These are phyloP conservation scores for Syrista parreyssii DNA, from an alignment of 2,888 invertebrate genomes.

Conservation along the genomic window DNA sequence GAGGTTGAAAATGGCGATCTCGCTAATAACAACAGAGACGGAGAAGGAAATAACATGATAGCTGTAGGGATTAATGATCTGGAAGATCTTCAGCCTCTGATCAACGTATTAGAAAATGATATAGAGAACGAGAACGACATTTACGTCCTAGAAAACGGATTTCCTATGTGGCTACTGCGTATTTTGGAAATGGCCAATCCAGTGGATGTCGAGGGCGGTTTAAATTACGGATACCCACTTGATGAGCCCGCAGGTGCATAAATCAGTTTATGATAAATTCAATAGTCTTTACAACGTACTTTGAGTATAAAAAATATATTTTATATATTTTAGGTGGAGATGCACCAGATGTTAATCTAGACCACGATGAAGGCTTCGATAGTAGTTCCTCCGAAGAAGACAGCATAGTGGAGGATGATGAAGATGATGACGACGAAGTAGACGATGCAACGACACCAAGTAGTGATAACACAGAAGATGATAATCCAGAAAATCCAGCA, in stretches of 20 bases:
- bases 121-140: slow-evolving; percentile 59
- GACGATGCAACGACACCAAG: slow-evolving; percentile 23
- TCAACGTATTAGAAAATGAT: slow-evolving; percentile 53
- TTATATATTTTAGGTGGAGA: slow-evolving; percentile 23
- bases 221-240: background rate
- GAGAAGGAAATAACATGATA: slow-evolving; percentile 67
- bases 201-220: slow-evolving; percentile 19
- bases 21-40: slow-evolving; percentile 69
- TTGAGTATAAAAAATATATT: background rate
- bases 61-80: slow-evolving; percentile 45
- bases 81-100: slow-evolving; percentile 51
- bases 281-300: background rate
- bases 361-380: slow-evolving; percentile 39
- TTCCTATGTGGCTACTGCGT: slow-evolving; percentile 53
- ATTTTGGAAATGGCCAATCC: slow-evolving; percentile 49
- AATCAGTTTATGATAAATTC: background rate
- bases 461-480: slow-evolving; percentile 17
- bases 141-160: slow-evolving; percentile 51
- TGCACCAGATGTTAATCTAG: slow-evolving; percentile 18
- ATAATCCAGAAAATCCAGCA: slow-evolving; percentile 5
- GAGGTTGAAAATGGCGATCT: slow-evolving; percentile 69
- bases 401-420: slow-evolving; percentile 24
- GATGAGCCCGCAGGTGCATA: background rate
- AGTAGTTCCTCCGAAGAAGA: slow-evolving; percentile 43
- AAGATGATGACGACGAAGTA: slow-evolving; percentile 24